Evolutionary conservation across 2,888 invertebrate species (phyloP), one percentile per base, ranked within the genome.

Genomic region (Sceliomorpha sp.): DNA sequence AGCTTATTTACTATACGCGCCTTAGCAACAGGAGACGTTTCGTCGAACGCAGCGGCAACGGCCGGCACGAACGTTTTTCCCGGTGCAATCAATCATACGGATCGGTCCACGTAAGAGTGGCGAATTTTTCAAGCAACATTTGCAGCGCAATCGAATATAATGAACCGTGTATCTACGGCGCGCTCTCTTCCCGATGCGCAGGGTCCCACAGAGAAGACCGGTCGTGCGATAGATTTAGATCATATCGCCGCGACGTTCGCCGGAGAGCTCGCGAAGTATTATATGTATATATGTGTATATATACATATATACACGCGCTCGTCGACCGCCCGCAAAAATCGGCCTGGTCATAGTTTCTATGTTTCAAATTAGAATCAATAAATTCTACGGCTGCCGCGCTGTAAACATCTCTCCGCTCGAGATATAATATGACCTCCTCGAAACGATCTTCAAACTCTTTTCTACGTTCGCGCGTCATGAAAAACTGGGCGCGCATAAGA

Each of bases 201-300:
- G 48, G 60, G 70, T 70, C 70, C 64, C 58, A 70, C 70, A 62
- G 70, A 70, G 70, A 70, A 62, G 62, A 70, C 70, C 60, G 64
- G 64, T 70, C 70, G 64, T 60, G 56, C 59, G 60, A 60, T 60
- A 66, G 51, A 70, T 70, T 66, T 56, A 66, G 70, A 70, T 70
- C 64, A 66, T 70, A 70, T 70, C 70, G 64, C n/a, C 70, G 20
- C 70, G 60, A 42, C 39, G 55, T 44, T 63, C 55, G 55, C 60
- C 42, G n/a, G n/a, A n/a, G 64, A 44, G 44, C 39, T 31, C 31
- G n/a, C 10, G n/a, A n/a, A n/a, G 31, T 31, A 31, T 31, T 10
- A 31, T 10, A 31, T 50, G 29, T 26, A 42, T 45, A 20, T 48
- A n/a, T 20, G 42, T 24, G 37, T 58, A 24, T 24, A 24, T 24